These are phyloP conservation scores for Parnassius smintheus DNA, from an alignment of 2,888 invertebrate genomes.

Conservation along the genomic window DNA sequence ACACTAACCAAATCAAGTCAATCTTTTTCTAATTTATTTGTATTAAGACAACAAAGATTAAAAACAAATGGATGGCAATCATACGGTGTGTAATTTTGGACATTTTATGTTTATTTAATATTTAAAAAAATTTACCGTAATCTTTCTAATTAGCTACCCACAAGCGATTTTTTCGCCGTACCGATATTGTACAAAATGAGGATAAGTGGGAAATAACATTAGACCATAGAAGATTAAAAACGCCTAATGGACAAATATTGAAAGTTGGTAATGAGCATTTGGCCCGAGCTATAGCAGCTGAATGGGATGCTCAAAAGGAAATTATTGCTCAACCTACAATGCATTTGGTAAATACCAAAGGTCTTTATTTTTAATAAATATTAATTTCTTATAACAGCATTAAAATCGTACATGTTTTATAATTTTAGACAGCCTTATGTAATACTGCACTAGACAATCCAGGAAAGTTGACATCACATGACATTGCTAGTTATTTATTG, in stretches of 20 bases:
- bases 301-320: slow-evolving; percentile 95
- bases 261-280: slow-evolving; percentile 91
- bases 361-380: background rate
- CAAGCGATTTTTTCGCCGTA: slow-evolving; percentile 88
- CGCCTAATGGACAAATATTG: slow-evolving; percentile 90
- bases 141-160: slow-evolving; percentile 62
- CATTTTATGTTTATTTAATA: background rate
- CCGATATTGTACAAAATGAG: slow-evolving; percentile 85
- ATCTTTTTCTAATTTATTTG: slow-evolving; percentile 36
- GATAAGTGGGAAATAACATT: slow-evolving; percentile 92
- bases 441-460: slow-evolving; percentile 97
- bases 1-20: slow-evolving; percentile 41
- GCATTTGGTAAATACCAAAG: slow-evolving; percentile 87
- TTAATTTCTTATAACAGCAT: background rate
- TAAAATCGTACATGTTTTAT: slow-evolving; percentile 4
- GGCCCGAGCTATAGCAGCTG: slow-evolving; percentile 95
- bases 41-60: slow-evolving; percentile 41
- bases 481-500: slow-evolving; percentile 88
- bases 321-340: slow-evolving; percentile 89
- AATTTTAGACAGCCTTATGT: slow-evolving; percentile 89
- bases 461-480: slow-evolving; percentile 86
- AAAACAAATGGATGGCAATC: slow-evolving; percentile 43
- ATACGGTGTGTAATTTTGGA: slow-evolving; percentile 46
- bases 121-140: too few species aligned
- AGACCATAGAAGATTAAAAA: slow-evolving; percentile 94